Base-by-base conservation (phyloP, 2,113 vertebrate genomes). In the Psittacara wagleri region DNA sequence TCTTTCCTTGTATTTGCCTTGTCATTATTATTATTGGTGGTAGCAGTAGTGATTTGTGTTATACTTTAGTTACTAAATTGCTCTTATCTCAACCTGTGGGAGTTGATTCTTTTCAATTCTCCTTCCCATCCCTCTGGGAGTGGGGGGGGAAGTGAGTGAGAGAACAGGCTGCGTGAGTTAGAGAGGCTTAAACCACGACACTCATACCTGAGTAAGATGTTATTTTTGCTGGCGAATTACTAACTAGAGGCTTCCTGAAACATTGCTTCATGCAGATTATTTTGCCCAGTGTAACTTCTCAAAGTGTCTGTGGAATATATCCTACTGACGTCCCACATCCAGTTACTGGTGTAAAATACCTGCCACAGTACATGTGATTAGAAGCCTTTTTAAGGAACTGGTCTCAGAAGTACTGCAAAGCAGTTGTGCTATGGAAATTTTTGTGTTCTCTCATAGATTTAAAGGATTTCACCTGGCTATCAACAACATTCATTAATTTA, bases 241-340 rank as follows among this genome's bases (percentile, higher is more conserved):
- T 57, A 17, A 7, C 14, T 66, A 41, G n/a, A 41, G 13, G 6
- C 46, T 63, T 82, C 49, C 29, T 48, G 31, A 86, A 66, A 22
- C 11, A 12, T 20, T 29, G 5, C 33, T 86, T 77, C 19, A n/a
- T 41, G 15, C 31, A 29, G 41, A 17, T 91, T 11, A 9, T 77
- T 63, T 73, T 84, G 10, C 24, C 3, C 10, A 20, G 11, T 41
- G 27, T 63, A 90, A 69, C 8, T 62, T 91, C 24, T 75, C 28
- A 10, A 17, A 28, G 5, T 16, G 23, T 46, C 70, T 72, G 17
- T 78, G 61, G 52, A 70, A 31, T 62, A 27, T 22, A 44, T 55
- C 18, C 33, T 52, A 5, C 25, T 37, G 17, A 0, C 0, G 0
- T 68, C 6, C 35, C 17, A 18, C 11, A 33, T 67, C 11, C n/a